Conservation (phyloP, 2,797 vertebrate genomes). For the Oceanodroma leucorhoa region DNA sequence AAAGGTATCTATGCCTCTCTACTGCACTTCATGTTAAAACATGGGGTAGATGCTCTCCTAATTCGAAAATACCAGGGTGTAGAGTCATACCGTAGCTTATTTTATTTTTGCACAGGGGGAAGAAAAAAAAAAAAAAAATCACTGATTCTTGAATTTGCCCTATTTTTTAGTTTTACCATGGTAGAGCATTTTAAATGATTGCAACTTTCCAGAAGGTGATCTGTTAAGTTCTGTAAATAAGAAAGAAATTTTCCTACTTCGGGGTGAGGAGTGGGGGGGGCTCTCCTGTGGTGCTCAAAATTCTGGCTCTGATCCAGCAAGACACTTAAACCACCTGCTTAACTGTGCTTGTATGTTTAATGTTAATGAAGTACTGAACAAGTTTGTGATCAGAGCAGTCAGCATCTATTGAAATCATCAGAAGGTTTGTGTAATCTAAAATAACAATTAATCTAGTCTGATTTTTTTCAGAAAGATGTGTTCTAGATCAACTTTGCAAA, state of each 20-base stretch:
- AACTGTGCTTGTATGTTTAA: not conserved
- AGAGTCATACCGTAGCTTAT: not conserved
- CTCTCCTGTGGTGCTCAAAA: not conserved
- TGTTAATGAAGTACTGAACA: not conserved
- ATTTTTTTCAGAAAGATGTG: not conserved
- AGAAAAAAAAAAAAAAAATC: not conserved
- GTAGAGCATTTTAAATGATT: not conserved
- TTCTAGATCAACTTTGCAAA: not conserved
- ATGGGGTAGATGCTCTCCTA: not conserved
- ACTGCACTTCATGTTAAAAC: not conserved
- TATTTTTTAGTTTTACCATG: not conserved
- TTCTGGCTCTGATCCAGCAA: not conserved
- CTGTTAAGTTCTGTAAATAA: not conserved
- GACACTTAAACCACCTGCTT: not conserved
- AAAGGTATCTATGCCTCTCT: not conserved
- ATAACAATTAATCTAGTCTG: not conserved
- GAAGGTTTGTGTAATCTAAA: not conserved
- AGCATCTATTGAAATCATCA: not conserved
- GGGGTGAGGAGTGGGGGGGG: accelerated
- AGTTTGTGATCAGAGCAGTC: not conserved
- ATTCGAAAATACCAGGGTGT: not conserved
- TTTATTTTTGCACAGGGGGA: not conserved
- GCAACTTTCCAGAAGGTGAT: not conserved
- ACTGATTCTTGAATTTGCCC: not conserved
- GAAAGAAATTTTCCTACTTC: not conserved